These are phyloP conservation scores for Petrocephalus microphthalmus DNA, from an alignment of 2,113 vertebrate genomes.

Conservation along the genomic window DNA sequence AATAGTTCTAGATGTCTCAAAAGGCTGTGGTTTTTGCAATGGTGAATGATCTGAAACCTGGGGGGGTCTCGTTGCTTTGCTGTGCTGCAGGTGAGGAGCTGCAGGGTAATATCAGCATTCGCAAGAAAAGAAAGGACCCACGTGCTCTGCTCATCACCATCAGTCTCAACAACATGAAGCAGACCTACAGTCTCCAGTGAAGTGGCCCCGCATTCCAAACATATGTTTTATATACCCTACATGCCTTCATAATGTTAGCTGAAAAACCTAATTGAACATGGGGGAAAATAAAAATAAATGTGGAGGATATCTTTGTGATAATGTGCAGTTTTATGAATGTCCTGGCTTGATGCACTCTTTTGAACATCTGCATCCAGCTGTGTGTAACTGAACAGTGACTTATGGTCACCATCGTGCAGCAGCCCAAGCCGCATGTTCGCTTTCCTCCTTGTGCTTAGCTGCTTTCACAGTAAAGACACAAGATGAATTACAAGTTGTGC, in stretches of 20 bases:
- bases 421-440: background rate
- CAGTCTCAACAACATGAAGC: conserved; percentile 60
- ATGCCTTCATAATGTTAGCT: background rate
- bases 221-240: background rate
- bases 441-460: background rate
- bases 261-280: background rate
- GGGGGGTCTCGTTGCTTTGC: background rate
- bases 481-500: background rate
- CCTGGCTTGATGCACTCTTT: background rate
- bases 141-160: conserved; percentile 79
- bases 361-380: background rate
- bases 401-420: background rate
- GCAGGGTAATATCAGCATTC: conserved; percentile 69
- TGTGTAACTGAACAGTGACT: background rate
- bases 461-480: background rate
- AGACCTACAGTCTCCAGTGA: conserved; percentile 77
- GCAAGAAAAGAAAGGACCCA: conserved; percentile 86
- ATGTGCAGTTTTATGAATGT: background rate
- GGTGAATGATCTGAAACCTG: background rate
- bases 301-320: background rate
- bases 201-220: background rate
- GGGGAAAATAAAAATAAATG: background rate
- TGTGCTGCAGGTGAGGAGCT: conserved; percentile 70
- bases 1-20: background rate
- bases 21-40: background rate